phyloP scores from a whole-genome alignment of 2,888 invertebrate genomes.

The Xylophagus ater region DNA sequence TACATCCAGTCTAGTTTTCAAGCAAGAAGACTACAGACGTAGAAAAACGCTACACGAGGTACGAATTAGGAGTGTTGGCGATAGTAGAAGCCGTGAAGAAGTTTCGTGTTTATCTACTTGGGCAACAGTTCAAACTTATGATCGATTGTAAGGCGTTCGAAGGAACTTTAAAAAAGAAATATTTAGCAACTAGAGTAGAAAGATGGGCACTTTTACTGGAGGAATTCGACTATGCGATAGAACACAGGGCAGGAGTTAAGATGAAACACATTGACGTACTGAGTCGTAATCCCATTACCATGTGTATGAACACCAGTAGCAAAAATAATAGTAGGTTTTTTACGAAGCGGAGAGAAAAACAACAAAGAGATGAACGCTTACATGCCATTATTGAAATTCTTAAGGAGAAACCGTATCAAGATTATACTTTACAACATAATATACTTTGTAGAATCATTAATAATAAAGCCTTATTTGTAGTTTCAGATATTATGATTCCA shows the following conservation, averaged over 20 bases:
- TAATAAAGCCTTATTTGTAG: conserved; percentile 7
- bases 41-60: conserved; percentile 18
- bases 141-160: conserved; percentile 15
- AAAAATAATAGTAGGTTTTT: not conserved
- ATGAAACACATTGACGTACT: conserved; percentile 3
- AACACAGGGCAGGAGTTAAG: not conserved
- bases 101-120: conserved; percentile 18
- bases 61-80: conserved; percentile 19
- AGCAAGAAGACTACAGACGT: conserved; percentile 18
- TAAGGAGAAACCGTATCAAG: not conserved
- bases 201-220: not conserved
- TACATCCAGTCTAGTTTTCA: conserved; percentile 19
- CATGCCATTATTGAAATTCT: not conserved
- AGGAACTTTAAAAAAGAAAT: too few species aligned
- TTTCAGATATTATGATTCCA: conserved; percentile 13
- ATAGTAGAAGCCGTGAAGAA: conserved; percentile 17
- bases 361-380: not conserved
- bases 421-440: not conserved
- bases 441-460: not conserved
- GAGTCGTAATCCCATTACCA: conserved; percentile 13
- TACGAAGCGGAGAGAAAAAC: not conserved
- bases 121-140: conserved; percentile 8
- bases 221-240: not conserved
- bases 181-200: too few species aligned
- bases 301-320: not conserved